Evolutionary conservation across 2,888 invertebrate species (phyloP).

Genomic region (Megaustenia siamemsis): DNA sequence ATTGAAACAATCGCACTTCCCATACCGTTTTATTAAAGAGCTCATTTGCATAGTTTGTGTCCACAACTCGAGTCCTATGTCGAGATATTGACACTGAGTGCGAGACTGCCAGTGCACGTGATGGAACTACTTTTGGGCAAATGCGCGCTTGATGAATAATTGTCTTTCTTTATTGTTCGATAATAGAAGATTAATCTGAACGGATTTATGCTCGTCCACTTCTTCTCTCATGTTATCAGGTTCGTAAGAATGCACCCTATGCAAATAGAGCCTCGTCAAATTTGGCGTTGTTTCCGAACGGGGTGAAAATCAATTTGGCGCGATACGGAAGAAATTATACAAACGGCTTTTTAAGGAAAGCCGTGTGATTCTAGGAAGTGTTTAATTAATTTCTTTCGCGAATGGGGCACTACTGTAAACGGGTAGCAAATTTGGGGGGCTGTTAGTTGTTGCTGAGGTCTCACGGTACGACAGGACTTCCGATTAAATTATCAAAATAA

Average conservation of each 20-base stretch:
- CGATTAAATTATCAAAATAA: conserved; percentile 28
- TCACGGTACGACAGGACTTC: not conserved
- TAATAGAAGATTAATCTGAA: conserved; percentile 50
- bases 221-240: conserved; percentile 26
- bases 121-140: conserved; percentile 23
- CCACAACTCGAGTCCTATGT: conserved; percentile 17
- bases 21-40: conserved; percentile 54
- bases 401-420: not conserved
- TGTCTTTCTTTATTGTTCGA: conserved; percentile 42
- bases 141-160: conserved; percentile 52
- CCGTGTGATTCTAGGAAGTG: conserved; percentile 33
- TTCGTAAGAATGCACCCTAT: conserved; percentile 45
- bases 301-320: conserved; percentile 32
- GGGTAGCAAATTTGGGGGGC: conserved; percentile 24
- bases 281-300: conserved; percentile 26
- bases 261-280: conserved; percentile 44
- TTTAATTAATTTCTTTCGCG: conserved; percentile 42
- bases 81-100: conserved; percentile 48
- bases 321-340: conserved; percentile 43
- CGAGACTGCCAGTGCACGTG: conserved; percentile 45
- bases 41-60: conserved; percentile 51
- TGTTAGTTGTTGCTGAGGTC: conserved; percentile 39
- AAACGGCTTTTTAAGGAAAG: conserved; percentile 43
- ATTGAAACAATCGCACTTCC: conserved; percentile 53
- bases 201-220: conserved; percentile 48